These are phyloP conservation scores for Prorops nasuta DNA, from an alignment of 1,140 invertebrate species.

Conservation along the genomic window DNA sequence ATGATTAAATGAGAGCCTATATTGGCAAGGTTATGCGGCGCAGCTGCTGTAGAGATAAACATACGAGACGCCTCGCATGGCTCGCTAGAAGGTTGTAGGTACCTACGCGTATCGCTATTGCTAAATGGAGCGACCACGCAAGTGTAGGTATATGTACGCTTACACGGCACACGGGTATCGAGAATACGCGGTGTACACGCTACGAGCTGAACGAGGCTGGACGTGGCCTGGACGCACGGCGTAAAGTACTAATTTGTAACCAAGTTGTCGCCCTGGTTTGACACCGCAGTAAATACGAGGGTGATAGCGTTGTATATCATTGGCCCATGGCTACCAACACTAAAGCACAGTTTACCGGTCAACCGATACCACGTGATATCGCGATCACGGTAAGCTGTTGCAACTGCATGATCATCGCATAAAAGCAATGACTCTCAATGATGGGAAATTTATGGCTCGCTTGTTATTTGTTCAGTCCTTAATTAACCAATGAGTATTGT, in stretches of 20 bases:
- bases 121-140: too few relatives aligned
- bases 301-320: slow-evolving; percentile 55
- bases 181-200: slow-evolving; percentile 21
- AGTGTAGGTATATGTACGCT: too few relatives aligned
- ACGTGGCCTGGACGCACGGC: slow-evolving; percentile 32
- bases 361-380: slow-evolving; percentile 2
- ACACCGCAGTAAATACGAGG: slow-evolving; percentile 56
- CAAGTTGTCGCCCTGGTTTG: slow-evolving; percentile 56
- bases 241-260: slow-evolving; percentile 56
- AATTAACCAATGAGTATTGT: too few relatives aligned
- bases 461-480: too few relatives aligned
- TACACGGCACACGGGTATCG: too few relatives aligned
- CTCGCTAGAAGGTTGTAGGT: slow-evolving; percentile 21
- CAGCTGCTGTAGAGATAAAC: slow-evolving; percentile 55
- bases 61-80: slow-evolving; percentile 39
- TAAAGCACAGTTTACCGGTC: too few relatives aligned
- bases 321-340: slow-evolving; percentile 33
- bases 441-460: too few relatives aligned
- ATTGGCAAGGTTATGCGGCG: slow-evolving; percentile 49
- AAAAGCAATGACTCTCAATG: too few relatives aligned
- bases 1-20: slow-evolving; percentile 54
- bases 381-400: background rate
- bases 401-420: too few relatives aligned
- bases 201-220: slow-evolving; percentile 36
- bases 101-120: slow-evolving; percentile 17